These are phyloP conservation scores for Drosophila cardini DNA, from an alignment of 1,140 invertebrate species.

Conservation along the genomic window DNA sequence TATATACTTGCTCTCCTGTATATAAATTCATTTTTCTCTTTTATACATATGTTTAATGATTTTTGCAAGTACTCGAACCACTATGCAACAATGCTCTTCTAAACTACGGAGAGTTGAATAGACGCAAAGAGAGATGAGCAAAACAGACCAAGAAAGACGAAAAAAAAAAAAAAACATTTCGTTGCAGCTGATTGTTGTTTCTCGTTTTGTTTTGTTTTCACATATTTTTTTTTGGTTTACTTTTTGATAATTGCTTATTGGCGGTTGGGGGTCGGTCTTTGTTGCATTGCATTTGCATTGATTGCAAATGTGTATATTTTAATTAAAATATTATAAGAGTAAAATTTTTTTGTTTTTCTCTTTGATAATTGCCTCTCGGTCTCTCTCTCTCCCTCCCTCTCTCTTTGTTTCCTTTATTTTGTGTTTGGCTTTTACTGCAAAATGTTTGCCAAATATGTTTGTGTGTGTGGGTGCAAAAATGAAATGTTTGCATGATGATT, in stretches of 20 bases:
- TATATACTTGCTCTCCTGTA: neutral
- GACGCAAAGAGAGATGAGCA: constrained; percentile 29
- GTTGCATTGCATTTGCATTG: constrained; percentile 68
- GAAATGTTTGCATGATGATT: constrained; percentile 9
- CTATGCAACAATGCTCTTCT: constrained; percentile 11
- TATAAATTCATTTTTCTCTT: constrained; percentile 8
- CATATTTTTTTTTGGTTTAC: constrained; percentile 46
- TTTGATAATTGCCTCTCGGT: neutral
- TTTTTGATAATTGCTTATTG: constrained; percentile 69
- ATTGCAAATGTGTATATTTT: constrained; percentile 8
- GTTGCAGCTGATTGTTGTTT: constrained; percentile 57
- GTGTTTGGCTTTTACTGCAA: constrained; percentile 15
- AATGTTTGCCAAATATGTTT: constrained; percentile 53
- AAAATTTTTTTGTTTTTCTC: constrained; percentile 27
- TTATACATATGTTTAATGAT: constrained; percentile 5
- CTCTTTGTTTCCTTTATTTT: neutral
- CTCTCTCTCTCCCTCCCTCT: neutral
- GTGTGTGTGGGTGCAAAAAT: constrained; percentile 19
- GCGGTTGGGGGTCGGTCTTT: constrained; percentile 50
- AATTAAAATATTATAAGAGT: constrained; percentile 37
- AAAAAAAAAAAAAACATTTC: constrained; percentile 53
- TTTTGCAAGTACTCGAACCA: constrained; percentile 18
- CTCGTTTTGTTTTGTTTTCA: constrained; percentile 44
- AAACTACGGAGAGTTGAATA: constrained; percentile 7
- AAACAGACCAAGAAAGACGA: neutral